Conservation (phyloP, 2,888 invertebrate genomes). For the Ochropacha duplaris region DNA sequence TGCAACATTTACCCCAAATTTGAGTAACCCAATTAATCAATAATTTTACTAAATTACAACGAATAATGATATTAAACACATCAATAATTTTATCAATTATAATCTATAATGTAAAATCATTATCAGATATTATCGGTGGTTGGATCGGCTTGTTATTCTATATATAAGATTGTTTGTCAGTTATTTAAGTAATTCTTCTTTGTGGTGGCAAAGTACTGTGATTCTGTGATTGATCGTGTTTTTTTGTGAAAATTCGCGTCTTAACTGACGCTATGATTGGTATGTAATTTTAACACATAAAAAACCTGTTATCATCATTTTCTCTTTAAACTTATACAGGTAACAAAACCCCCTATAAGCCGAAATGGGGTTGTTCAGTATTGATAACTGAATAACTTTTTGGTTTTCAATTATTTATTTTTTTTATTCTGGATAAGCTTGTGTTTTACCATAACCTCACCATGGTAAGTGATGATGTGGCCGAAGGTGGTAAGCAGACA, state of each 20-base stretch:
- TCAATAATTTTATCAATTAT: neutral
- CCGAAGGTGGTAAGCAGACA: too few species aligned
- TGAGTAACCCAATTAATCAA: neutral
- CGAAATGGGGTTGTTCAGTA: too few species aligned
- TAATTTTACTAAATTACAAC: neutral
- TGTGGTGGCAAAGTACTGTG: neutral
- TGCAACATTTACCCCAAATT: too few species aligned
- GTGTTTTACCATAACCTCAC: too few species aligned
- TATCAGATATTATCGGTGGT: neutral
- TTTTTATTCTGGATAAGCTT: too few species aligned
- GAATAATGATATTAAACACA: neutral
- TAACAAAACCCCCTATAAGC: too few species aligned
- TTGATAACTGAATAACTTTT: too few species aligned
- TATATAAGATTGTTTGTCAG: neutral
- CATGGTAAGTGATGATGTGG: too few species aligned
- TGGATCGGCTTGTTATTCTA: neutral
- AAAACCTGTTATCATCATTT: too few species aligned
- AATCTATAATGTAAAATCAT: neutral
- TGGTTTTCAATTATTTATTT: too few species aligned
- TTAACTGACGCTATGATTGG: neutral
- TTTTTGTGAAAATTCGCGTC: neutral
- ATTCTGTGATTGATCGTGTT: neutral
- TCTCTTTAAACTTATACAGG: too few species aligned
- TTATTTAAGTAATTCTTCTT: neutral
- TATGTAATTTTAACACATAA: neutral